Evolutionary conservation across 2,113 vertebrate species (phyloP).

Genomic region (Sterrhoptilus dennistouni): DNA sequence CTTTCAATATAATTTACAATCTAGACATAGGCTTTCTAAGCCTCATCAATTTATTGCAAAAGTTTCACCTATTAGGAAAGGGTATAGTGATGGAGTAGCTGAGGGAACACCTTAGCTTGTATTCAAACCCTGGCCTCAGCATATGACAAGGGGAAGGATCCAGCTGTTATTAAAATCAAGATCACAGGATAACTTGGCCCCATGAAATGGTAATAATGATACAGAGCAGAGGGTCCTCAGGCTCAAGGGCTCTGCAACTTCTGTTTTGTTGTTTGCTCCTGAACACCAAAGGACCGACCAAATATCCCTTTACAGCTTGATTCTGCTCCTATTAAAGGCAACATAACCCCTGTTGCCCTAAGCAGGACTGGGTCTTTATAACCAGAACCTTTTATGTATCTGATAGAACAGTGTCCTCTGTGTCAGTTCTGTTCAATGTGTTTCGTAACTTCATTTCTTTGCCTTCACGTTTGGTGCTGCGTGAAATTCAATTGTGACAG

Average conservation of each 20-base stretch:
- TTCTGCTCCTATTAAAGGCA: neutral
- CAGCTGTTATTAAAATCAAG: neutral
- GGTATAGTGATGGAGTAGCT: neutral
- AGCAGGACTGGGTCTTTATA: neutral
- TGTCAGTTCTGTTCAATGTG: neutral
- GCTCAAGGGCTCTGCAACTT: neutral
- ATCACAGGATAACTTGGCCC: neutral
- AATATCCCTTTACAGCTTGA: neutral
- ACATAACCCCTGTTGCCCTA: neutral
- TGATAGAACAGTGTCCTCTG: neutral
- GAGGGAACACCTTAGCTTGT: neutral
- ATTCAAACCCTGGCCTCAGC: neutral
- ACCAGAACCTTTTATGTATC: neutral
- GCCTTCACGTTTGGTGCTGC: neutral
- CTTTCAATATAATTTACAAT: neutral
- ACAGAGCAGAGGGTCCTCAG: neutral
- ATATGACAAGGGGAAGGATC: neutral
- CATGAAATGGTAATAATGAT: neutral
- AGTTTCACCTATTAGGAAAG: neutral
- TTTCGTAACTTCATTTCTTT: neutral
- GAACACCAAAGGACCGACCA: neutral
- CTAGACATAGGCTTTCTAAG: neutral
- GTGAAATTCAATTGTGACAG: conserved; percentile 52
- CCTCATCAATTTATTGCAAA: neutral
- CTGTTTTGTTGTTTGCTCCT: neutral